Conservation (phyloP, 2,113 vertebrate species). For the Rhinolophus sinicus region DNA sequence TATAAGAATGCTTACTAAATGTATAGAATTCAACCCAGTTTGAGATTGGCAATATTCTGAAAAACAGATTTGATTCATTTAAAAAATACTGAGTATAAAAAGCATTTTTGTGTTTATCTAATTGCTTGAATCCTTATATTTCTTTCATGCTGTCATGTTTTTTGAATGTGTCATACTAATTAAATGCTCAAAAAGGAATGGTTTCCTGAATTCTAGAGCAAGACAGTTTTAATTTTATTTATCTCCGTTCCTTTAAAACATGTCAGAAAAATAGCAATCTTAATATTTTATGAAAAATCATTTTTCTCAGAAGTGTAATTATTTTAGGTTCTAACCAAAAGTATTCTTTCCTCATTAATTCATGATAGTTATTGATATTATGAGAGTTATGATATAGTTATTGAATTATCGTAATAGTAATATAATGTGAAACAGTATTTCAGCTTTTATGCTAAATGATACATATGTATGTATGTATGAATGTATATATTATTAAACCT, state of each 20-base stretch:
- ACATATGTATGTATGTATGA: accelerated
- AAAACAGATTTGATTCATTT: not conserved
- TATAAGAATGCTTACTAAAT: not conserved
- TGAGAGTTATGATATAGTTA: not conserved
- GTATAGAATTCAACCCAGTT: not conserved
- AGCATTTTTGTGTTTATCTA: not conserved
- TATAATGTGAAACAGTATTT: not conserved
- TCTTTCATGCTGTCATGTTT: not conserved
- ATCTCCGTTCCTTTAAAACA: not conserved
- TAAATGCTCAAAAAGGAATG: not conserved
- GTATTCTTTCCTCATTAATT: not conserved
- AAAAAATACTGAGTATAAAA: not conserved
- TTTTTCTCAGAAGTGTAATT: not conserved
- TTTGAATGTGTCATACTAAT: not conserved
- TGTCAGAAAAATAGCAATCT: not conserved
- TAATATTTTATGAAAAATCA: slow-evolving; percentile 29
- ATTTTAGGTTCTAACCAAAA: not conserved
- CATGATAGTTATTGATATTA: not conserved
- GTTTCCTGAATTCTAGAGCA: not conserved
- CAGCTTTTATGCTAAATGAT: not conserved
- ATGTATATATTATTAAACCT: not conserved
- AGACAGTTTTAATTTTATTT: not conserved
- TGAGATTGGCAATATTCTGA: not conserved
- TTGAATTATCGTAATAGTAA: not conserved
- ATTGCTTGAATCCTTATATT: not conserved